Base-by-base conservation (phyloP, 2,888 invertebrate species). In the Caenorhabditis wallacei region DNA sequence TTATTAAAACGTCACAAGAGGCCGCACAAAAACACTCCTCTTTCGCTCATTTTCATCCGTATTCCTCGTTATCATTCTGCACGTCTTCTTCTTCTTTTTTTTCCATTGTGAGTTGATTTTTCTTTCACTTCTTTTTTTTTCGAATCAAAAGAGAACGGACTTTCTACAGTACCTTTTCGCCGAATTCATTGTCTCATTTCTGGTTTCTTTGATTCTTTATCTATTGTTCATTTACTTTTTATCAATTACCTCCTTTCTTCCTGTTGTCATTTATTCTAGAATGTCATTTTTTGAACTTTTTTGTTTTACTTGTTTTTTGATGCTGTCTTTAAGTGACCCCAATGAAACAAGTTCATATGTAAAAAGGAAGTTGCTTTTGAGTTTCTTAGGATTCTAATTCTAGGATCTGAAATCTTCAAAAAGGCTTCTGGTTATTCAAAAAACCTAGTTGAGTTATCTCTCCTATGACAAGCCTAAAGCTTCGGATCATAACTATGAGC, bases 121-220 rank as follows among this genome's bases (percentile, higher is more conserved):
- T 26, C n/a, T 0, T 1, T 48, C 18, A 5, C n/a, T 5, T 1
- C 24, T 5, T 24, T 71, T 51, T 48, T 30, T 57, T 59, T 57
- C 48, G 20, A 51, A 24, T 51, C 20, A 30, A 26, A 24, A 61
- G 18, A 51, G 53, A 30, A 40, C 57, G 18, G 40, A 24, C 22
- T 56, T 53, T 30, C 57, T 57, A 57, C 57, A 57, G 70, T 70
- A 70, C 59, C 66, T 48, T 61, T 68, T 76, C 76, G 68, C 68
- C 68, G 61, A 66, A 68, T 68, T 68, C 68, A 53, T 59, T 68
- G 46, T 66, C 56, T 26, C 24, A 26, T 48, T 76, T 68, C 53
- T 61, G 59, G 57, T 68, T 61, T 69, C 61, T n/a, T 46, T 59
- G 16, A 46, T 71, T 30, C 43, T 53, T 61, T 53, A 10, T 40